Base-by-base conservation (phyloP, 1,140 invertebrate genomes). In the Papilio machaon region DNA sequence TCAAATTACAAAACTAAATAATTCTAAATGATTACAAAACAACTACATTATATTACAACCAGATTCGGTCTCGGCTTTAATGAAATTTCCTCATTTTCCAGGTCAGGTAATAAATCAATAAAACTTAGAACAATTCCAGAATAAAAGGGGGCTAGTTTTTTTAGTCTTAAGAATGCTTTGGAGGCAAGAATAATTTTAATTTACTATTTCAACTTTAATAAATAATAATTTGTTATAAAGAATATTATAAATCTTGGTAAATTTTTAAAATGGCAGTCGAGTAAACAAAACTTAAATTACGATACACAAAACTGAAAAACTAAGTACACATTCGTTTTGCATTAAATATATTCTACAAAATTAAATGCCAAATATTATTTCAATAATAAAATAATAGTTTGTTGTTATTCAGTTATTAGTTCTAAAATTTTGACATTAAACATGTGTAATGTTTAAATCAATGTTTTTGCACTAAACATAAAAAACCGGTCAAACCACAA, bases 1-100 rank as follows among this genome's bases (percentile, higher is more conserved):
- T 58, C 64, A 70, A 70, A 70, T 70, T 70, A 70, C 64, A 70
- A 70, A 70, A 70, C 64, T 58, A 58, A 58, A 58, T 58, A 70
- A 70, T 70, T 70, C 64, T 15, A 70, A 70, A 70, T 38, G 23
- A 70, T 35, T 70, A 70, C 23, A 70, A 70, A 35, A 35, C 64
- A 67, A 67, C 64, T 67, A 67, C 3, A 35, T 64, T 58, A 52
- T 52, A 13, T 15, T 52, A 52, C 17, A 58, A 58, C 17, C 54
- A 58, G 54, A 58, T 17, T 58, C 17, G 6, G n/a, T 58, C 54
- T 58, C 2, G 17, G n/a, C 7, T 58, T 58, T 19, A 58, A 7
- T 8, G 54, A 19, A 49, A 58, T 58, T 19, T 58, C 54, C 54
- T 19, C 52, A 17, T 54, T 54, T 54, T 58, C 54, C 8, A 19